These are phyloP conservation scores for Platalea minor DNA, from an alignment of 2,797 vertebrate species.

Conservation along the genomic window DNA sequence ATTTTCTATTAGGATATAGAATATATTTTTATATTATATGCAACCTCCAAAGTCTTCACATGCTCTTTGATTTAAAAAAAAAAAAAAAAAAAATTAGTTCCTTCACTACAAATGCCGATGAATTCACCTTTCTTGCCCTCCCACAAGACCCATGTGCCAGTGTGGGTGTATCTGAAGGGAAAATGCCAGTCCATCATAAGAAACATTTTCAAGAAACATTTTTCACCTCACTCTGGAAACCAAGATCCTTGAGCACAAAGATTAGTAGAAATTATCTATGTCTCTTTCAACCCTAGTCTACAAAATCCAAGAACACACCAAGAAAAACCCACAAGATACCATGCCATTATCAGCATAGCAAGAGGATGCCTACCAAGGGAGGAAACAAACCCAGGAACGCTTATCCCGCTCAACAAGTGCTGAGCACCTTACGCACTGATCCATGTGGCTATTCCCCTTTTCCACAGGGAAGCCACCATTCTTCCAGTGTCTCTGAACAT, in stretches of 20 bases:
- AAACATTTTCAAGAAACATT: background rate
- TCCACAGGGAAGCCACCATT: background rate
- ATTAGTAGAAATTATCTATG: background rate
- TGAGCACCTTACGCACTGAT: fast-evolving
- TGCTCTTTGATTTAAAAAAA: background rate
- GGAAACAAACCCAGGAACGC: background rate
- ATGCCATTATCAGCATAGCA: background rate
- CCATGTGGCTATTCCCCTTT: fast-evolving
- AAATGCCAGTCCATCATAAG: background rate
- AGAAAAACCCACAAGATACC: background rate
- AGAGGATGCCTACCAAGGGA: background rate
- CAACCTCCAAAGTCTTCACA: background rate
- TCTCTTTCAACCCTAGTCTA: background rate
- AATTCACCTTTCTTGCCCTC: background rate
- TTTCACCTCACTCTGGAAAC: background rate
- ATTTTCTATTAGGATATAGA: background rate
- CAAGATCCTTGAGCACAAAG: background rate
- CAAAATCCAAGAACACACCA: background rate
- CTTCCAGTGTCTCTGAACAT: background rate
- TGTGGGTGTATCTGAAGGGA: background rate
- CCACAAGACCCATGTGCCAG: background rate
- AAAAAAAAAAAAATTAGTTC: background rate
- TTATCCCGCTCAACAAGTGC: background rate
- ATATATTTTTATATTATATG: background rate
- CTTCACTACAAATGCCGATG: background rate